Percentiles rank a stretch among this genome's conserved stretches.
phyloP scores from a whole-genome alignment of 1,140 invertebrate genomes.

The Paramacrobiotus metropolitanus region DNA sequence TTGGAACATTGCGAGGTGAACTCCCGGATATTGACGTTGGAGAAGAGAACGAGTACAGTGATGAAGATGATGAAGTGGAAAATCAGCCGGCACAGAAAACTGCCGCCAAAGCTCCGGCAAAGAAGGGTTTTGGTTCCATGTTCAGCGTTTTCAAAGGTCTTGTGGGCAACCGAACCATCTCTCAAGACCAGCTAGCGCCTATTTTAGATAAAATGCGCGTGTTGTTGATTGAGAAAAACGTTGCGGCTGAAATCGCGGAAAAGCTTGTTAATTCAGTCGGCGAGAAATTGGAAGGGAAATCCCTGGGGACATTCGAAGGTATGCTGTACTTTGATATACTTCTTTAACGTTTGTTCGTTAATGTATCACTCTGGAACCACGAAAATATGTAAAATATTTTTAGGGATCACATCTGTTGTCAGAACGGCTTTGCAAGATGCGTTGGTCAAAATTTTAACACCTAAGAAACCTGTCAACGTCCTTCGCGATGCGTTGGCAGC shows the following conservation, averaged over 20 bases:
- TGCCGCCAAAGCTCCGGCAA: conserved; percentile 36
- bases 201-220: conserved; percentile 83
- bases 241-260: conserved; percentile 76
- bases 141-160: conserved; percentile 37
- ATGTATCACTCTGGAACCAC: too few species aligned
- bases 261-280: conserved; percentile 88
- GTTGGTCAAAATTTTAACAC: conserved; percentile 72
- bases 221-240: conserved; percentile 90
- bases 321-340: conserved; percentile 47
- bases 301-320: conserved; percentile 72
- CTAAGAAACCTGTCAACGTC: conserved; percentile 82
- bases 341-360: too few species aligned
- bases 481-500: conserved; percentile 81
- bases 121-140: conserved; percentile 16
- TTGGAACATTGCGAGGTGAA: too few species aligned
- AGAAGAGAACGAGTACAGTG: conserved; percentile 26
- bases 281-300: conserved; percentile 72
- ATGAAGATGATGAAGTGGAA: conserved; percentile 19
- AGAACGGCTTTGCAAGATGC: conserved; percentile 23
- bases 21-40: conserved; percentile 38
- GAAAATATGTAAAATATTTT: conserved; percentile 9
- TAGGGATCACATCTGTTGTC: conserved; percentile 16
- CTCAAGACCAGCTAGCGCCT: conserved; percentile 45
- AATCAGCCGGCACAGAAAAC: conserved; percentile 26
- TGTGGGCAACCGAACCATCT: conserved; percentile 58